Base-by-base conservation (phyloP, 1,140 invertebrate genomes). In the Dolichoris vasculosae region DNA sequence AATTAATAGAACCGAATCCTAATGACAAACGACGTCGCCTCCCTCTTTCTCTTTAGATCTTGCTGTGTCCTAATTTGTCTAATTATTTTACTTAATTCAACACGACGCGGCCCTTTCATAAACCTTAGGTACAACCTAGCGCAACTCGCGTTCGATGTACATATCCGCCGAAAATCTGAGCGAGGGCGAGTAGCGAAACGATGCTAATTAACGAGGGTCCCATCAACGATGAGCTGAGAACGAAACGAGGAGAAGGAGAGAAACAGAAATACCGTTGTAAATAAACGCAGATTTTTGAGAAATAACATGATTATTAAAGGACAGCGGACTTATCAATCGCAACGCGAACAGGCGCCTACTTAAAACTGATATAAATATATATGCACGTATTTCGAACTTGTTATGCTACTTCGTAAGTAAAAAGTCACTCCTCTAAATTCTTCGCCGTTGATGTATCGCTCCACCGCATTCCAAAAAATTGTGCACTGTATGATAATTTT, bases 31-130 rank as follows among this genome's bases (percentile, higher is more conserved):
- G 91, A 91, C 90, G 83, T 88, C 87, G 87, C 88, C 86, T 88
- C 88, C 86, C 84, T 89, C 89, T 90, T 88, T 87, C 90, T 88
- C 88, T 88, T 88, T 90, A 89, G 32, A 38, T 20, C 15, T 86
- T 88, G 88, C 71, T 84, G 89, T 89, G 90, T 89, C 92, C 92
- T 91, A 93, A 93, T 93, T 93, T 93, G 92, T 93, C 91, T 93
- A 93, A 93, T 93, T 93, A 93, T 93, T 93, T 93, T 90, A 88
- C 90, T 93, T 93, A 92, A 93, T 92, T 93, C 92, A 88, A 88
- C 89, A 88, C 88, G 87, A 69, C 87, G 81, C 86, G 86, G n/a
- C 75, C 13, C 71, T 23, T 11, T 26, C 46, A 3, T 79, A 55
- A 69, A 84, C 40, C 13, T 32, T 26, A 8, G 20, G 35, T 20